Evolutionary conservation across 2,113 vertebrate species (phyloP).

Genomic region (Bostrychus sinensis): DNA sequence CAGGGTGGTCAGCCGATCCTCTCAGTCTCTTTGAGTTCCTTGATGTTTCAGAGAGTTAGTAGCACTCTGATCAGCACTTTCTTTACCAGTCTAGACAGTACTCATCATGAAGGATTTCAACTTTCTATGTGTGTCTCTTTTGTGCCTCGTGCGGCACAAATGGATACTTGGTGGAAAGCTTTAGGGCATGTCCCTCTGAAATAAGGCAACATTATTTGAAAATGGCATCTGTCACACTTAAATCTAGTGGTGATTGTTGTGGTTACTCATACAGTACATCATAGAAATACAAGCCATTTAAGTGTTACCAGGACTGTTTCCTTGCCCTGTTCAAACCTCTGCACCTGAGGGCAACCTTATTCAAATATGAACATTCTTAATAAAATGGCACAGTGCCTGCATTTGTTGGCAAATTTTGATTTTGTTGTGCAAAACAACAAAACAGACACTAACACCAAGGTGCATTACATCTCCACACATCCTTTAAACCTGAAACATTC

Average conservation of each 20-base stretch:
- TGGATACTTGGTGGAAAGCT: slow-evolving; percentile 58
- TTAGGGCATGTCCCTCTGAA: slow-evolving; percentile 65
- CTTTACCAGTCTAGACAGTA: slow-evolving; percentile 50
- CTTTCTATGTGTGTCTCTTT: slow-evolving; percentile 39
- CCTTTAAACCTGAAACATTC: slow-evolving; percentile 57
- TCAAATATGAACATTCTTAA: slow-evolving; percentile 63
- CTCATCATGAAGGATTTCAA: slow-evolving; percentile 54
- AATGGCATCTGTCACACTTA: slow-evolving; percentile 73
- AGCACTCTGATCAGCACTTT: slow-evolving; percentile 50
- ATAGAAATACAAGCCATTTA: slow-evolving; percentile 44
- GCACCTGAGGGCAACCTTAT: slow-evolving; percentile 32
- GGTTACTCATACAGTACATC: slow-evolving; percentile 52
- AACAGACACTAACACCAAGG: slow-evolving; percentile 57
- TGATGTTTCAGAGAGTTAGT: slow-evolving; percentile 62
- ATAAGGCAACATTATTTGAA: slow-evolving; percentile 78
- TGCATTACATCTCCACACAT: slow-evolving; percentile 47
- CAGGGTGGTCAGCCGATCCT: slow-evolving; percentile 53
- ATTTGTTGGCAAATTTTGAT: slow-evolving; percentile 52
- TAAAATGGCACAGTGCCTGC: slow-evolving; percentile 53
- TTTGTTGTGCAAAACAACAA: slow-evolving; percentile 72
- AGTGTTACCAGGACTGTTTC: slow-evolving; percentile 26
- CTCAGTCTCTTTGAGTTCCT: slow-evolving; percentile 62
- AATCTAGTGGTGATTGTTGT: slow-evolving; percentile 61
- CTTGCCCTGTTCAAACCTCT: slow-evolving; percentile 23
- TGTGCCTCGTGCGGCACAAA: slow-evolving; percentile 57